Evolutionary conservation across 2,797 vertebrate genomes (phyloP).

Genomic region (Champsocephalus esox): DNA sequence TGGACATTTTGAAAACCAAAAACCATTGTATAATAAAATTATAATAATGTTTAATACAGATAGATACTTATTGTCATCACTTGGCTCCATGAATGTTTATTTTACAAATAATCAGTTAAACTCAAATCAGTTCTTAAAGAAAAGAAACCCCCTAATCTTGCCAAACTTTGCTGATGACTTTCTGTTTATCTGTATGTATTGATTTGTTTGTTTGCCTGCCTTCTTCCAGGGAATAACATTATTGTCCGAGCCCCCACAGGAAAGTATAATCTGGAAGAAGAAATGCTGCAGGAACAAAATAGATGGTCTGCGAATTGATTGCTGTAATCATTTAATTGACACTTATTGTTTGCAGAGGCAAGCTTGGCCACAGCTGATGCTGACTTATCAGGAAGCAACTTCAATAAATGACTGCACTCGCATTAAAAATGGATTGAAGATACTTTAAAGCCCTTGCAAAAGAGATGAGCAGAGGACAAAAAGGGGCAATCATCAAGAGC

Average conservation of each 20-base stretch:
- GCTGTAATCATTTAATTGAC: slow-evolving; percentile 55
- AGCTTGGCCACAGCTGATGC: slow-evolving; percentile 50
- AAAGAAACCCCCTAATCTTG: neutral
- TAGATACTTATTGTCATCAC: neutral
- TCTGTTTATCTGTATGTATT: slow-evolving; percentile 32
- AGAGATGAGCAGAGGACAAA: slow-evolving; percentile 11
- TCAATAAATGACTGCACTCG: slow-evolving; percentile 49
- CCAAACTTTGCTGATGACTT: slow-evolving; percentile 18
- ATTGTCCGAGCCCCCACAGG: neutral
- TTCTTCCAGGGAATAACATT: slow-evolving; percentile 25
- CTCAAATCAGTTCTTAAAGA: neutral
- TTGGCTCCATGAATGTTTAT: neutral
- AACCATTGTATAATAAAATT: neutral
- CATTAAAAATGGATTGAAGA: slow-evolving; percentile 38
- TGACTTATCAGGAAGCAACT: slow-evolving; percentile 50
- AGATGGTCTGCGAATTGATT: slow-evolving; percentile 30
- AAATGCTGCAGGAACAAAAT: slow-evolving; percentile 31
- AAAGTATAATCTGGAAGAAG: slow-evolving; percentile 2
- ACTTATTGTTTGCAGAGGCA: slow-evolving; percentile 53
- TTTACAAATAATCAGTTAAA: neutral
- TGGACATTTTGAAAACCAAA: neutral
- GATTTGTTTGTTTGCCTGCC: slow-evolving; percentile 18
- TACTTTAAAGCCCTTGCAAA: slow-evolving; percentile 27
- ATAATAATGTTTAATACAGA: neutral
- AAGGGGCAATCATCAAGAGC: neutral